Evolutionary conservation across 2,113 vertebrate genomes (phyloP).

Genomic region (Gallinago media): DNA sequence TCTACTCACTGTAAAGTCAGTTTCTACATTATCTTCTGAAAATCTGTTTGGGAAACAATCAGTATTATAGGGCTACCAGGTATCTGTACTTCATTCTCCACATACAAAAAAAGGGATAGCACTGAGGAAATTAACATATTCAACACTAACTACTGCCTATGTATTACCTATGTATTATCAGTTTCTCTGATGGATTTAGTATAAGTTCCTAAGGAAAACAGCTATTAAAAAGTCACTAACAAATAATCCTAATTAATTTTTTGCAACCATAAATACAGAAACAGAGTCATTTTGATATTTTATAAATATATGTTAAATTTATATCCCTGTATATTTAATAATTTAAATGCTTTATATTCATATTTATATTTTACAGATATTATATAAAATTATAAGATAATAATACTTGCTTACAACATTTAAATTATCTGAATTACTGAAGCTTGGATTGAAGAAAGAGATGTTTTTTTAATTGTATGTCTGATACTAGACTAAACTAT

Average conservation of each 20-base stretch:
- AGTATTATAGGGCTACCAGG: not conserved
- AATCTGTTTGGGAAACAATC: not conserved
- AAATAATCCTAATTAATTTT: not conserved
- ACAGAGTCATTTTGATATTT: not conserved
- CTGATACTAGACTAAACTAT: not conserved
- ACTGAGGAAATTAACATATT: not conserved
- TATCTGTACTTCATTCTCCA: not conserved
- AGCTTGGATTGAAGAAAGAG: not conserved
- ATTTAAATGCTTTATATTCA: not conserved
- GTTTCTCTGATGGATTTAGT: not conserved
- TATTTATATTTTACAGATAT: not conserved
- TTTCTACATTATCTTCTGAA: not conserved
- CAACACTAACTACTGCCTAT: not conserved
- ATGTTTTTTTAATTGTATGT: not conserved
- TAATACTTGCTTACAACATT: accelerated
- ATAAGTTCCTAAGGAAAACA: not conserved
- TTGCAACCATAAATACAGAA: not conserved
- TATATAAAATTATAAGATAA: not conserved
- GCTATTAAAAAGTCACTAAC: not conserved
- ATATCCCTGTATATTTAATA: not conserved
- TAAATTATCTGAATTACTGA: not conserved
- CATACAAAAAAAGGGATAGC: accelerated
- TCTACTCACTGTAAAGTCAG: not conserved
- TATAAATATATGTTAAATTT: not conserved
- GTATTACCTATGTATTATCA: not conserved